Conservation (phyloP, 2,113 vertebrate species). For the Sturnus vulgaris region DNA sequence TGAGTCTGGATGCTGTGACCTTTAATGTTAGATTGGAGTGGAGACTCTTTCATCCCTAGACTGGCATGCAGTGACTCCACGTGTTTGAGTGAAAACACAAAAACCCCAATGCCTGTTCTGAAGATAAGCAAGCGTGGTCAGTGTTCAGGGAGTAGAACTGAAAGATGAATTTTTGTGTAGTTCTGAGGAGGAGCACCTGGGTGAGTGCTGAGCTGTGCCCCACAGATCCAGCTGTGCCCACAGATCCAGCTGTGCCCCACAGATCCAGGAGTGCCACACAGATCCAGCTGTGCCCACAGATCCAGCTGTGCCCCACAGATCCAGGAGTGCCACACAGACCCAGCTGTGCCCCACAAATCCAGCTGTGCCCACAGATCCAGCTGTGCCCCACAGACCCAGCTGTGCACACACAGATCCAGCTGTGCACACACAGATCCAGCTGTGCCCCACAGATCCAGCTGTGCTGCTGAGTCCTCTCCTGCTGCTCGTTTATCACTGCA, state of each 20-base stretch:
- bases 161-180: background rate
- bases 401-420: no score
- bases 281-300: no score
- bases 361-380: no score
- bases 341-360: no score
- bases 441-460: no score
- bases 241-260: no score
- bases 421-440: no score
- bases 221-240: no score
- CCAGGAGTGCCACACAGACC: no score
- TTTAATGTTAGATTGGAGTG: background rate
- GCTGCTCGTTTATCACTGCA: background rate
- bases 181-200: background rate
- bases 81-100: background rate
- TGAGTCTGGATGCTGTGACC: background rate
- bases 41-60: background rate
- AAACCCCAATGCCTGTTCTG: background rate
- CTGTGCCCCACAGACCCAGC: no score
- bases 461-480: background rate
- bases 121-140: background rate
- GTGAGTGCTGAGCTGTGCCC: fast-evolving
- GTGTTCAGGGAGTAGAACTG: background rate
- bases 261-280: no score
- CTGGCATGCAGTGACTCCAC: background rate
- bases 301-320: no score